Conservation (phyloP, 2,888 invertebrate genomes). For the Andrena haemorrhoa region DNA sequence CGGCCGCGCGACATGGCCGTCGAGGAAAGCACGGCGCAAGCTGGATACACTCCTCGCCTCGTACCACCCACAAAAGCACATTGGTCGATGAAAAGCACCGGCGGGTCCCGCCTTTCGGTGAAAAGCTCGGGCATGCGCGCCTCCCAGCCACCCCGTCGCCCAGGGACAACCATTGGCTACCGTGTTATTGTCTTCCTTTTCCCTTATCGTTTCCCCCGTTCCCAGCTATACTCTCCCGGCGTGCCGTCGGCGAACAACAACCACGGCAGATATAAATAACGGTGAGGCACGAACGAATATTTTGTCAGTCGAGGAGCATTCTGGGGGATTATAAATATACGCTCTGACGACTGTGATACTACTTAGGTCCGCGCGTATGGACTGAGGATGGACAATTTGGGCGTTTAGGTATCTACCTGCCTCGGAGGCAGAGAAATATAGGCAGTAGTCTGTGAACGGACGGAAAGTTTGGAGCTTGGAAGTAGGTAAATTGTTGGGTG, state of each 20-base stretch:
- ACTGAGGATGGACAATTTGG: neutral
- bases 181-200: conserved; percentile 17
- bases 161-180: conserved; percentile 20
- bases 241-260: conserved; percentile 37
- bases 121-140: conserved; percentile 73
- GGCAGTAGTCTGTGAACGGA: neutral
- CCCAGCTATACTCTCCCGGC: conserved; percentile 14
- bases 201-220: conserved; percentile 6
- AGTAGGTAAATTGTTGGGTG: too few species aligned
- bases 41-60: conserved; percentile 19
- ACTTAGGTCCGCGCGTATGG: neutral
- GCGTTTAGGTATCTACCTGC: neutral
- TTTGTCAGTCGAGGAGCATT: conserved; percentile 26
- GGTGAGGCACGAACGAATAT: conserved; percentile 49
- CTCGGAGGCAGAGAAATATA: neutral
- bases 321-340: conserved; percentile 9
- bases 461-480: neutral
- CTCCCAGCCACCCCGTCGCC: neutral
- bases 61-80: conserved; percentile 72
- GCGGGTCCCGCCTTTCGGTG: conserved; percentile 68
- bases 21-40: conserved; percentile 62
- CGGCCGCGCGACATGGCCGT: conserved; percentile 58
- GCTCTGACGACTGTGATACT: neutral
- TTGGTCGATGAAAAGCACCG: conserved; percentile 71
- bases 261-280: conserved; percentile 57